Percentiles rank a stretch among this genome's conserved stretches.
Conservation (phyloP, 2,888 invertebrate genomes). For the Apodemia duryi region DNA sequence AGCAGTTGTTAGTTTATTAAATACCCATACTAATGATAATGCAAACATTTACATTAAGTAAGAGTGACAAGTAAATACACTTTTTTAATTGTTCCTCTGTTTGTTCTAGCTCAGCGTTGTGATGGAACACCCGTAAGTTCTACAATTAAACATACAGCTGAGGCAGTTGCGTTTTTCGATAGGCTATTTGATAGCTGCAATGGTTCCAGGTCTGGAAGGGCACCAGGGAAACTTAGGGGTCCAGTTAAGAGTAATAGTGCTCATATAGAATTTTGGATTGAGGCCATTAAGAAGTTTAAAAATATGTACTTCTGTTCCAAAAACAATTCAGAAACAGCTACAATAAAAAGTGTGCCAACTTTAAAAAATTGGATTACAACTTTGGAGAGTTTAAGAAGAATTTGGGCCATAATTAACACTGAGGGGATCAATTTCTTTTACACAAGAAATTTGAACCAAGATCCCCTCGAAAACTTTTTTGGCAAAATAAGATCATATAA, state of each 20-base stretch:
- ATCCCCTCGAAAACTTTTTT: neutral
- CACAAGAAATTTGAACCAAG: slow-evolving; percentile 1
- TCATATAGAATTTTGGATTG: neutral
- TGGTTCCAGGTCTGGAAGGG: neutral
- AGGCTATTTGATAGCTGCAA: neutral
- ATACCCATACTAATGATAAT: too few relatives aligned
- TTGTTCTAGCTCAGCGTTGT: neutral
- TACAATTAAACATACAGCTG: neutral
- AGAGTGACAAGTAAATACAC: too few relatives aligned
- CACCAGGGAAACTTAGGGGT: too few relatives aligned
- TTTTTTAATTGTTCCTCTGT: too few relatives aligned
- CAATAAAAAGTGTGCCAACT: neutral
- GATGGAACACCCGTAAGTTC: neutral
- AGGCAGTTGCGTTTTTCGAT: neutral
- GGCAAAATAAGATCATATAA: neutral
- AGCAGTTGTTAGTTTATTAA: too few relatives aligned
- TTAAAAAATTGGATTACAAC: neutral
- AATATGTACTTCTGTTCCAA: neutral
- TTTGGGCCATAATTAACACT: neutral
- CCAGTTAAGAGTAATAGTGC: neutral
- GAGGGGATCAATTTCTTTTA: neutral
- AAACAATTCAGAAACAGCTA: neutral
- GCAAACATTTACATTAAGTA: too few relatives aligned
- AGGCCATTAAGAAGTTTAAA: slow-evolving; percentile 2
- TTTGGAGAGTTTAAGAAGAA: neutral